Conservation (phyloP, 1,140 invertebrate genomes). For the Eupristina koningsbergeri region DNA sequence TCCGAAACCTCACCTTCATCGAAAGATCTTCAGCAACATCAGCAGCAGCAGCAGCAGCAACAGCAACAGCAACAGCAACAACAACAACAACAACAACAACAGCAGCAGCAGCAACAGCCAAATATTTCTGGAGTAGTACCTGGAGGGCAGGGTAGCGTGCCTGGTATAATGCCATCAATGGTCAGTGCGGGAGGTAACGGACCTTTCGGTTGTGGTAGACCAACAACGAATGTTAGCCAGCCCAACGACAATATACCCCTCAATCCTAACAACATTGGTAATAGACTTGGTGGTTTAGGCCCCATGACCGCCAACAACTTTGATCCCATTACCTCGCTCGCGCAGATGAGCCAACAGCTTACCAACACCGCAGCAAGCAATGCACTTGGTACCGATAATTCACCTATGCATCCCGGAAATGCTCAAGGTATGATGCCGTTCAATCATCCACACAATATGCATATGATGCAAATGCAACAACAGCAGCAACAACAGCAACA, state of each 20-base stretch:
- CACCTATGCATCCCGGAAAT: constrained; percentile 71
- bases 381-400: constrained; percentile 70
- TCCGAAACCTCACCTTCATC: constrained; percentile 68
- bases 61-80: constrained; percentile 61
- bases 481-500: constrained; percentile 57
- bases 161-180: constrained; percentile 57
- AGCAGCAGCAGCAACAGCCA: constrained; percentile 56
- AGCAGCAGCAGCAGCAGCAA: constrained; percentile 59
- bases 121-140: constrained; percentile 53
- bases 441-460: constrained; percentile 67
- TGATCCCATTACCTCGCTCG: constrained; percentile 93
- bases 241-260: constrained; percentile 86
- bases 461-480: constrained; percentile 74
- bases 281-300: constrained; percentile 66
- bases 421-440: constrained; percentile 72
- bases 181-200: constrained; percentile 56
- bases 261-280: constrained; percentile 84
- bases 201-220: constrained; percentile 66
- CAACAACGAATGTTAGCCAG: constrained; percentile 66
- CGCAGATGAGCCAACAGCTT: constrained; percentile 94
- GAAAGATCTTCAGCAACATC: constrained; percentile 65
- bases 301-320: constrained; percentile 80
- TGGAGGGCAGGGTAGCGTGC: constrained; percentile 57
- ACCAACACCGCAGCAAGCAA: constrained; percentile 82
- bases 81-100: constrained; percentile 59